Percentiles rank a stretch among this genome's conserved stretches.
These are phyloP conservation scores for Myotis findleyi DNA, from an alignment of 2,797 vertebrate species.

Conservation along the genomic window DNA sequence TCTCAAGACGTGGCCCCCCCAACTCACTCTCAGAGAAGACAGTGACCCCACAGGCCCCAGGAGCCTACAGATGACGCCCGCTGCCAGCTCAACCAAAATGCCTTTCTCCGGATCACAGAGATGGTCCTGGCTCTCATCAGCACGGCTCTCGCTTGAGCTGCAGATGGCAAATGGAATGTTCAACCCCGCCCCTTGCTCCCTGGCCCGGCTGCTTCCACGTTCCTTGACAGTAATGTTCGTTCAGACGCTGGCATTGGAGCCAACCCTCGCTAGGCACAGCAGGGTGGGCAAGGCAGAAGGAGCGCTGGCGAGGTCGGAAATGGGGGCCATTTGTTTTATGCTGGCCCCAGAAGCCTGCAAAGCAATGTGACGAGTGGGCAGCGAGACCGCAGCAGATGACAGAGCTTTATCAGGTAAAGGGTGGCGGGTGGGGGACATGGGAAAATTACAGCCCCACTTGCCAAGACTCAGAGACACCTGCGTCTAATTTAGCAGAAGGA, in stretches of 20 bases:
- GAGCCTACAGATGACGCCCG: conserved; percentile 47
- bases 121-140: conserved; percentile 61
- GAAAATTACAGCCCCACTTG: conserved; percentile 55
- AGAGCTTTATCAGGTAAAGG: conserved; percentile 54
- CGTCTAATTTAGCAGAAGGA: conserved; percentile 66
- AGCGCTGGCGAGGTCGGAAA: conserved; percentile 46
- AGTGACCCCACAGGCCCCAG: background rate
- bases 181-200: conserved; percentile 50
- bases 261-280: conserved; percentile 37
- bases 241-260: conserved; percentile 42
- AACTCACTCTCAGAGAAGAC: background rate
- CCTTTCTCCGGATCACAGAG: conserved; percentile 36
- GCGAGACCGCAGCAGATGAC: conserved; percentile 56
- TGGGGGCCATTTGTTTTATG: conserved; percentile 50
- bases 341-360: conserved; percentile 48
- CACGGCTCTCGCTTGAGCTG: background rate
- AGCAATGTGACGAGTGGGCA: conserved; percentile 48
- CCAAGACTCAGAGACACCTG: conserved; percentile 73
- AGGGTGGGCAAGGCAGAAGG: conserved; percentile 44
- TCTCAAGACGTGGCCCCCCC: background rate
- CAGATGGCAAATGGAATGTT: conserved; percentile 76
- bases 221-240: conserved; percentile 46
- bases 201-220: conserved; percentile 48
- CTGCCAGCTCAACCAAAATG: conserved; percentile 55
- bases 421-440: background rate